These are phyloP conservation scores for Distichodus sexfasciatus DNA, from an alignment of 2,797 vertebrate genomes.

Conservation along the genomic window DNA sequence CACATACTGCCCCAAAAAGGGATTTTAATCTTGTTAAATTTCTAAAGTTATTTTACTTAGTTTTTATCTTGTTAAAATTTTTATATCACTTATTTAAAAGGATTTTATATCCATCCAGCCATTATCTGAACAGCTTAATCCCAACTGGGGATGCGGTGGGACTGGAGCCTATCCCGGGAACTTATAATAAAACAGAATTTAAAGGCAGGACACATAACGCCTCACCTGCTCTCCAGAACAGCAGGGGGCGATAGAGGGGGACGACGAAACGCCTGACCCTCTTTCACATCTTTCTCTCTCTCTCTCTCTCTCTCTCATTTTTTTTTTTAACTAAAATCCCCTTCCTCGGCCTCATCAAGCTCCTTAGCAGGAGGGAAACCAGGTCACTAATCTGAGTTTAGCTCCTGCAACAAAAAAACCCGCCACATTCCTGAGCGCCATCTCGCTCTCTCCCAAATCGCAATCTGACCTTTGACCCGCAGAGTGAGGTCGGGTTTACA, in stretches of 20 bases:
- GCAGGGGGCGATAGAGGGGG: not conserved
- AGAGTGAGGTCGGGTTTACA: not conserved
- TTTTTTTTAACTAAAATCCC: slow-evolving; percentile 40
- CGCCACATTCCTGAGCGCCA: slow-evolving; percentile 38
- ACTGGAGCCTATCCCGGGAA: too few relatives aligned
- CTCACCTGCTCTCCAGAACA: not conserved
- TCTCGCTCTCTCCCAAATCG: slow-evolving; percentile 19
- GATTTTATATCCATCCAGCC: too few relatives aligned
- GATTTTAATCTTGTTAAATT: too few relatives aligned
- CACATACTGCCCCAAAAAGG: too few relatives aligned
- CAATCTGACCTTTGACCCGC: slow-evolving; percentile 8
- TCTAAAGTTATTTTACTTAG: too few relatives aligned
- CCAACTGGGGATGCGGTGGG: too few relatives aligned
- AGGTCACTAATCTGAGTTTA: slow-evolving; percentile 70
- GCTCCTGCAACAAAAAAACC: slow-evolving; percentile 59
- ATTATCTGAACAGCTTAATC: too few relatives aligned
- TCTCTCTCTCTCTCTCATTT: slow-evolving; percentile 15
- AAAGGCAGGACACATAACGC: not conserved
- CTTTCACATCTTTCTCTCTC: too few relatives aligned
- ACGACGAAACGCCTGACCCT: not conserved
- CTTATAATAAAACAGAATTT: not conserved
- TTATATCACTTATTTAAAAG: too few relatives aligned
- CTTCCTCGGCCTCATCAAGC: slow-evolving; percentile 2
- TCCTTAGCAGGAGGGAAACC: slow-evolving; percentile 67
- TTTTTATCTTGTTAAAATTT: too few relatives aligned